Evolutionary conservation across 2,113 vertebrate genomes (phyloP), one percentile per base, ranked within the genome.

Genomic region (Rallus limicola): DNA sequence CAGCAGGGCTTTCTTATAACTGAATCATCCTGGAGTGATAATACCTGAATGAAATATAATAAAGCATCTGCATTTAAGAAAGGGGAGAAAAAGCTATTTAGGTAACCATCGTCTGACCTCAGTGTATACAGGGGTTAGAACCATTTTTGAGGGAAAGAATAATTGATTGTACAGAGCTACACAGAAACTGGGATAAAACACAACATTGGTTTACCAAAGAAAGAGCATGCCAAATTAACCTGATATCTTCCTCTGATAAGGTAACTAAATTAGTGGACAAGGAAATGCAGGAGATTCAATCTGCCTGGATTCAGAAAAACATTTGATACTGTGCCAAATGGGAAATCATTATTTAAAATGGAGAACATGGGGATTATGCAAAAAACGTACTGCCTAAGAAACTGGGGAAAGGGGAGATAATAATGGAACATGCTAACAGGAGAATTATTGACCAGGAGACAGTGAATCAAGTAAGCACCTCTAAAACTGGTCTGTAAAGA

Each of bases 251-350:
- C 53, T 68, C 48, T 56, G 77, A 83, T 86, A 85, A 94, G 58
- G 38, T 53, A 93, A 97, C 56, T 82, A 56, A 78, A 94, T 91
- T 56, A 92, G 59, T 53, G 69, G 77, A 88, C 80, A 87, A 59
- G 62, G 72, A 97, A 92, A 96, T 52, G 60, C 29, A 78, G 65
- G 52, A 95, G 72, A 91, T 82, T 42, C 44, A 71, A 26, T 83
- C 88, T 75, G 52, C 34, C 80, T 86, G 72, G 42, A 86, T 68
- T 56, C 52, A 89, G 72, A 40, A 74, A 83, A 95, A 83, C 34
- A 77, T 40, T 24, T 70, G 20, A 67, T 29, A 59, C 26, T 11
- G 5, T 0, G 34, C 62, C 72, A 89, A 88, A 68, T 25, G 42
- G 38, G 52, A 82, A 97, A 90, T 38, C 29, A 75, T 28, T 63